phyloP scores from a whole-genome alignment of 1,140 invertebrate genomes.

The Drosophila elegans region DNA sequence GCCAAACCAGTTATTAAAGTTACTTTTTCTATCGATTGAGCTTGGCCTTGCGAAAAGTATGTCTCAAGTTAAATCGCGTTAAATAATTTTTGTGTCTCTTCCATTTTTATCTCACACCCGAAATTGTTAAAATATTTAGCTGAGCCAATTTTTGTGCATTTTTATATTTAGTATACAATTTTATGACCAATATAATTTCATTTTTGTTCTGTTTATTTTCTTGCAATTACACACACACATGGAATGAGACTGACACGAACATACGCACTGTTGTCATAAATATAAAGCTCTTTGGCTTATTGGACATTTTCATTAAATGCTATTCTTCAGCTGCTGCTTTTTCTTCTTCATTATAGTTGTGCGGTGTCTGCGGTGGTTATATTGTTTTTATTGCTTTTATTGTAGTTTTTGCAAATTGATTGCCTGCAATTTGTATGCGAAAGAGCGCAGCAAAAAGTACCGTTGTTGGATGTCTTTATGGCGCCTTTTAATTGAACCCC shows the following conservation, averaged over 20 bases:
- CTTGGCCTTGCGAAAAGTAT: conserved; percentile 12
- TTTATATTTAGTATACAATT: conserved; percentile 38
- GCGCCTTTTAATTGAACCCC: conserved; percentile 66
- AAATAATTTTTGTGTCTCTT: conserved; percentile 2
- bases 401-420: conserved; percentile 61
- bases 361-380: conserved; percentile 23
- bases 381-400: conserved; percentile 33
- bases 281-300: conserved; percentile 53
- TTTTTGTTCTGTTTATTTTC: conserved; percentile 33
- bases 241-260: not conserved
- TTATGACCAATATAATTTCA: conserved; percentile 52
- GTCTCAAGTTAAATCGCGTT: not conserved
- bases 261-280: conserved; percentile 47
- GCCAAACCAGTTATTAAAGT: conserved; percentile 34
- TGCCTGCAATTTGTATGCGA: conserved; percentile 75
- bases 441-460: conserved; percentile 50
- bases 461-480: conserved; percentile 58
- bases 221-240: conserved; percentile 16
- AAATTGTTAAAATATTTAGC: conserved; percentile 30
- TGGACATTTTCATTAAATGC: conserved; percentile 46
- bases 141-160: conserved; percentile 21
- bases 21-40: conserved; percentile 35
- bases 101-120: not conserved
- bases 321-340: conserved; percentile 12
- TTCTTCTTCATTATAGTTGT: conserved; percentile 34